Evolutionary conservation across 2,888 invertebrate genomes (phyloP).

Genomic region (Teleiodes luculella): DNA sequence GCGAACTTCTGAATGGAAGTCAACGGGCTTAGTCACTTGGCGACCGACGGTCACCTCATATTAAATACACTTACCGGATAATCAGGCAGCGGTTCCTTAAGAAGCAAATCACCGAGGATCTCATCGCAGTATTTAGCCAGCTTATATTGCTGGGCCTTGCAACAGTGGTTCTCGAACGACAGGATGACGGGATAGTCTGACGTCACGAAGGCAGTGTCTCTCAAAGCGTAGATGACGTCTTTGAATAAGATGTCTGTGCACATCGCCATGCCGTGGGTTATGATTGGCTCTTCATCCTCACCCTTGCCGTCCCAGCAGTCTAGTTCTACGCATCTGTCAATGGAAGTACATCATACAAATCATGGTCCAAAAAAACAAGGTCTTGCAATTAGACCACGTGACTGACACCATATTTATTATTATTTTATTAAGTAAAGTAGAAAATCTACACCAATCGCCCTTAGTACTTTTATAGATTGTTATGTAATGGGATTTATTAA

Average conservation of each 20-base stretch:
- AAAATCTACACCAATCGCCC: too few species aligned
- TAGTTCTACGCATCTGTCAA: conserved; percentile 97
- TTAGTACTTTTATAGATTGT: too few species aligned
- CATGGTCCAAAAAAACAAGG: too few species aligned
- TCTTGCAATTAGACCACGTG: too few species aligned
- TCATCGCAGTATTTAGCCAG: conserved; percentile 99
- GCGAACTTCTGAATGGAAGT: too few species aligned
- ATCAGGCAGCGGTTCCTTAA: conserved; percentile 92
- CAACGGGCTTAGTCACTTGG: too few species aligned
- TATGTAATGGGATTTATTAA: too few species aligned
- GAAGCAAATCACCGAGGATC: conserved; percentile 93
- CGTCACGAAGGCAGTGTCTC: conserved; percentile 99
- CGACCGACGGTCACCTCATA: too few species aligned
- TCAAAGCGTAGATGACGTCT: conserved; percentile 97
- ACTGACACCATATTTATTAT: too few species aligned
- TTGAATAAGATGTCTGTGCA: conserved; percentile 99
- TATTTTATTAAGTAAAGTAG: too few species aligned
- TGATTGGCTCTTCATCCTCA: conserved; percentile 99
- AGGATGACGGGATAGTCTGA: conserved; percentile 98
- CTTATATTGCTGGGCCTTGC: conserved; percentile 97
- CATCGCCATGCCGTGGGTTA: conserved; percentile 99
- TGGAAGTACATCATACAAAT: too few species aligned
- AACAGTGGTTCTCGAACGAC: conserved; percentile 99
- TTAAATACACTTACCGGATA: conserved; percentile 83
- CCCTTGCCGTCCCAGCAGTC: conserved; percentile 99